Evolutionary conservation across 2,797 vertebrate species (phyloP).

Genomic region (Lepidocolaptes lacrymiger): DNA sequence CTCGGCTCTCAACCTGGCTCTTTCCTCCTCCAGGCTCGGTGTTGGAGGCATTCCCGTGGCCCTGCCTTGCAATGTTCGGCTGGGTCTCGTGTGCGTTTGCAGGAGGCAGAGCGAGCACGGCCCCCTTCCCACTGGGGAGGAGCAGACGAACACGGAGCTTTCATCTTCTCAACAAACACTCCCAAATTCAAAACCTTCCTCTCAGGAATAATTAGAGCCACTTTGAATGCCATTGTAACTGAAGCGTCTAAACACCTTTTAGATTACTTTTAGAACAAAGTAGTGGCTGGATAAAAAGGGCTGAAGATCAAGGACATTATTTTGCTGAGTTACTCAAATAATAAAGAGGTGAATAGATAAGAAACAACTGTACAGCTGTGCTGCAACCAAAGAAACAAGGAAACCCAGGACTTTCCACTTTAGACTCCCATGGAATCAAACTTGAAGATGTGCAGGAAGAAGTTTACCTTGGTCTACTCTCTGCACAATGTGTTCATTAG

Average conservation of each 20-base stretch:
- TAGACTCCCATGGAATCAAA: neutral
- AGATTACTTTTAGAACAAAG: neutral
- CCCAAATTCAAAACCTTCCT: neutral
- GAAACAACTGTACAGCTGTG: neutral
- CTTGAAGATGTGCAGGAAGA: neutral
- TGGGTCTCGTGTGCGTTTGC: neutral
- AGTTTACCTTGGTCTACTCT: neutral
- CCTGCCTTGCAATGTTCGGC: neutral
- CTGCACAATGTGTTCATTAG: neutral
- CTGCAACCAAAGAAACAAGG: neutral
- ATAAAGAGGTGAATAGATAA: neutral
- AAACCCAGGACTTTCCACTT: neutral
- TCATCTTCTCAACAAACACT: neutral
- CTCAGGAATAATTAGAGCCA: conserved; percentile 15
- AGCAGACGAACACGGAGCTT: neutral
- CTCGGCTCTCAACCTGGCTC: neutral
- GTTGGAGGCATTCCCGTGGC: fast-evolving
- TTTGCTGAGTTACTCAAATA: neutral
- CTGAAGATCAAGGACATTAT: neutral
- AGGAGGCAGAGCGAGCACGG: fast-evolving
- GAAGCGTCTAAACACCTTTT: neutral
- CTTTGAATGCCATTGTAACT: neutral
- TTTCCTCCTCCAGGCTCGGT: neutral
- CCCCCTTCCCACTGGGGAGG: neutral
- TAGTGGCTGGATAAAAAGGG: neutral